These are phyloP conservation scores for Seriola quinqueradiata DNA, from an alignment of 2,113 vertebrate genomes.

Conservation along the genomic window DNA sequence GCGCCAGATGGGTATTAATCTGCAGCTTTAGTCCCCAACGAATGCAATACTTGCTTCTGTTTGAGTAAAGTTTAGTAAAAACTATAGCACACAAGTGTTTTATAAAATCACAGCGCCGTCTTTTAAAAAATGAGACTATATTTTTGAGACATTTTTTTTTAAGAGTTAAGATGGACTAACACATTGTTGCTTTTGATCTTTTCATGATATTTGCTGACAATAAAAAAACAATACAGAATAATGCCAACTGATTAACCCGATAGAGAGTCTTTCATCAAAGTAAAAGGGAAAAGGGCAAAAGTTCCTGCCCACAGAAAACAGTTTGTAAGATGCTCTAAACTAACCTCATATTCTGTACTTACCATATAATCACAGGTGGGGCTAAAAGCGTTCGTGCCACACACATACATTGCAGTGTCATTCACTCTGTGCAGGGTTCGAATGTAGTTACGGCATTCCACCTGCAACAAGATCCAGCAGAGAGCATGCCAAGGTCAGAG, in stretches of 20 bases:
- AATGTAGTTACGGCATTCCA: constrained; percentile 87
- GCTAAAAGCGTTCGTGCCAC: constrained; percentile 86
- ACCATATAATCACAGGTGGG: constrained; percentile 86
- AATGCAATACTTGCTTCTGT: no score
- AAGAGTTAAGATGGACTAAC: no score
- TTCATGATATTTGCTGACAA: no score
- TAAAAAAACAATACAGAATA: no score
- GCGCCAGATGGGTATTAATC: no score
- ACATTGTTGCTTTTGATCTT: no score
- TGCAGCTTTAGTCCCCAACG: no score
- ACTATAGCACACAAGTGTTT: no score
- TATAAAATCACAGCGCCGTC: no score
- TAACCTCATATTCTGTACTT: constrained; percentile 16
- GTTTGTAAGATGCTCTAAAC: neutral
- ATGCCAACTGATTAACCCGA: no score
- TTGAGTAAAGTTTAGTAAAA: no score
- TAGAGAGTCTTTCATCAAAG: neutral
- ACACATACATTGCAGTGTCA: constrained; percentile 81
- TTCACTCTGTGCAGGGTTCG: constrained; percentile 81
- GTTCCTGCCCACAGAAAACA: neutral
- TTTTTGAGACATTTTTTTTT: neutral
- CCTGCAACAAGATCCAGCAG: constrained; percentile 79
- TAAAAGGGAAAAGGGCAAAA: neutral
- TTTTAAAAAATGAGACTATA: no score
- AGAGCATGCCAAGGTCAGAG: constrained; percentile 68